phyloP scores from a whole-genome alignment of 2,113 vertebrate genomes.

The Solea solea region DNA sequence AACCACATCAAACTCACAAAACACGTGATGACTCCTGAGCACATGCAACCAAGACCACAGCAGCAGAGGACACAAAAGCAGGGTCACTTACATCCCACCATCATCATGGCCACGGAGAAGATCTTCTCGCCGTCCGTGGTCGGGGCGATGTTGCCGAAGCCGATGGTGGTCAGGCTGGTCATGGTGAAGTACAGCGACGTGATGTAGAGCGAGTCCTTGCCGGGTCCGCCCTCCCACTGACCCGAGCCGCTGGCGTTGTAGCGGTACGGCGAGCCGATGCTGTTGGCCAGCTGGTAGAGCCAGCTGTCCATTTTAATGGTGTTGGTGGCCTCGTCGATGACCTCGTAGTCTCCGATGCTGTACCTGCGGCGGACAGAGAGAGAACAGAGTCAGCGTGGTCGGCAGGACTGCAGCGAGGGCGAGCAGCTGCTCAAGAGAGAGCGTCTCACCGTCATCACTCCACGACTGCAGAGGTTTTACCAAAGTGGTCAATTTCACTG shows the following conservation, averaged over 20 bases:
- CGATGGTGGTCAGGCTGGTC: slow-evolving; percentile 99
- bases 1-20: too few species aligned
- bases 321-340: slow-evolving; percentile 94
- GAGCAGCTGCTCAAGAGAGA: too few species aligned
- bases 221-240: slow-evolving; percentile 95
- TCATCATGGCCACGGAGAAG: slow-evolving; percentile 99
- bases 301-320: slow-evolving; percentile 96
- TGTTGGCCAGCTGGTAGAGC: slow-evolving; percentile 95
- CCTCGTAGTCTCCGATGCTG: slow-evolving; percentile 97
- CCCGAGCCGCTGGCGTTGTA: slow-evolving; percentile 93
- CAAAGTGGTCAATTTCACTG: background rate
- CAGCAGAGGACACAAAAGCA: background rate
- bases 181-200: slow-evolving; percentile 99
- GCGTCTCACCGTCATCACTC: too few species aligned
- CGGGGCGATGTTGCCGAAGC: slow-evolving; percentile 97
- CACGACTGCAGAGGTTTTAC: background rate
- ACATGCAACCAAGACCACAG: background rate
- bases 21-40: too few species aligned
- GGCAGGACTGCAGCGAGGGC: background rate
- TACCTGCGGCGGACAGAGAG: slow-evolving; percentile 71
- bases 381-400: too few species aligned
- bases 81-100: slow-evolving; percentile 96
- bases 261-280: slow-evolving; percentile 93
- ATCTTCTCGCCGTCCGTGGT: slow-evolving; percentile 98
- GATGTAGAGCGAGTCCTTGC: slow-evolving; percentile 96